Evolutionary conservation across 2,888 invertebrate genomes (phyloP).

Genomic region (Synanthedon myopaeformis): DNA sequence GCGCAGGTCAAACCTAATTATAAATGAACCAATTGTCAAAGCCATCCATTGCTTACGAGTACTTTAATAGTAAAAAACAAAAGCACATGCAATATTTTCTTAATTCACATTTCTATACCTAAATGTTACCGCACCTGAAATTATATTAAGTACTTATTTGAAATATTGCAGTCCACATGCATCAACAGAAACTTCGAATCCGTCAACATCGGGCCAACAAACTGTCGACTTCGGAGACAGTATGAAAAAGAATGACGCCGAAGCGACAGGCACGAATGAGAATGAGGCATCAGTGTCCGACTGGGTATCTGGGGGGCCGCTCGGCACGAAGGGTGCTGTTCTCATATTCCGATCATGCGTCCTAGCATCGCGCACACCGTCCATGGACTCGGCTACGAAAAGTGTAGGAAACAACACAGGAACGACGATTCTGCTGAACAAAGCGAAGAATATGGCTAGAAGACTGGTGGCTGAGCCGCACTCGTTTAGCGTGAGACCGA

Average conservation of each 20-base stretch:
- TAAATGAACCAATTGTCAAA: too few relatives aligned
- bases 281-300: conserved; percentile 45
- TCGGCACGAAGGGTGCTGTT: conserved; percentile 74
- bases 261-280: conserved; percentile 25
- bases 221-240: conserved; percentile 29
- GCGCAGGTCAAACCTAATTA: too few relatives aligned
- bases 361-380: conserved; percentile 57
- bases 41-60: too few relatives aligned
- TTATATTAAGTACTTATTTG: too few relatives aligned
- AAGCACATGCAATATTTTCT: too few relatives aligned
- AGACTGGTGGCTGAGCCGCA: conserved; percentile 55
- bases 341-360: conserved; percentile 77
- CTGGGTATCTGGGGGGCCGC: conserved; percentile 71
- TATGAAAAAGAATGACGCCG: conserved; percentile 57
- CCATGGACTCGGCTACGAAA: conserved; percentile 57
- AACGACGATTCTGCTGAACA: conserved; percentile 50
- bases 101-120: too few relatives aligned
- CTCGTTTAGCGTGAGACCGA: conserved; percentile 45
- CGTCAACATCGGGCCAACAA: conserved; percentile 61
- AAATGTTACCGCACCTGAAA: too few relatives aligned
- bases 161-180: conserved; percentile 56
- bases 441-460: conserved; percentile 59
- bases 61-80: too few relatives aligned
- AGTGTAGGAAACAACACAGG: conserved; percentile 53
- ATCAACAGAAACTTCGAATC: conserved; percentile 50